Evolutionary conservation across 2,888 invertebrate species (phyloP).

Genomic region (Lithophane semibrunnea): DNA sequence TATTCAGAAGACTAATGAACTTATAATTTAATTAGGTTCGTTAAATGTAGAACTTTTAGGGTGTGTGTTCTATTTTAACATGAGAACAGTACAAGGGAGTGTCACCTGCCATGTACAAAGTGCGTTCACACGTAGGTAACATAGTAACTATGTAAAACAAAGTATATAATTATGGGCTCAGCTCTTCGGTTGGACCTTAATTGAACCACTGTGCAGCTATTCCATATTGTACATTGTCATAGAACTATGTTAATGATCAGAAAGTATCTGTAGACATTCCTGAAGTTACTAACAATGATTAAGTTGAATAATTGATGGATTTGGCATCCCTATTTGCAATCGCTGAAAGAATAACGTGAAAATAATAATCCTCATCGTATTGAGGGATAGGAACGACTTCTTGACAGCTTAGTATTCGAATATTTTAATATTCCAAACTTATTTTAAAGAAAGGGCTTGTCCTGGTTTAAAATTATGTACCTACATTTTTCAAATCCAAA

Average conservation of each 20-base stretch:
- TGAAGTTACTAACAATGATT: not conserved
- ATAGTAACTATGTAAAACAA: conserved; percentile 21
- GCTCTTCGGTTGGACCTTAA: conserved; percentile 21
- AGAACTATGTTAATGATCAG: conserved; percentile 14
- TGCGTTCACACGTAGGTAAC: conserved; percentile 34
- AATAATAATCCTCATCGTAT: not conserved
- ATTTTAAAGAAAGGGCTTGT: no score
- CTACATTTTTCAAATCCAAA: no score
- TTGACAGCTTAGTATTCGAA: not conserved
- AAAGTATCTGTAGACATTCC: conserved; percentile 21
- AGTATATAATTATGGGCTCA: not conserved
- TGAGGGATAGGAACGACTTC: not conserved
- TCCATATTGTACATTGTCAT: conserved; percentile 28
- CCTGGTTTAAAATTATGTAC: no score
- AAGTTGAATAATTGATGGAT: not conserved
- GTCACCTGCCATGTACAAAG: conserved; percentile 39
- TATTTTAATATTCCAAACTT: not conserved
- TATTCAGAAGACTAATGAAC: conserved; percentile 19
- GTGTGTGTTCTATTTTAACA: conserved; percentile 32
- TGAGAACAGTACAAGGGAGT: conserved; percentile 31
- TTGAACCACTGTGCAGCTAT: conserved; percentile 3
- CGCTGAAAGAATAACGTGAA: not conserved
- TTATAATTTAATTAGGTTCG: conserved; percentile 37
- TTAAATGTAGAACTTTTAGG: conserved; percentile 20
- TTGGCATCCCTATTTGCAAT: not conserved